These are phyloP conservation scores for Poecilia wingei DNA, from an alignment of 2,797 vertebrate species.

Conservation along the genomic window DNA sequence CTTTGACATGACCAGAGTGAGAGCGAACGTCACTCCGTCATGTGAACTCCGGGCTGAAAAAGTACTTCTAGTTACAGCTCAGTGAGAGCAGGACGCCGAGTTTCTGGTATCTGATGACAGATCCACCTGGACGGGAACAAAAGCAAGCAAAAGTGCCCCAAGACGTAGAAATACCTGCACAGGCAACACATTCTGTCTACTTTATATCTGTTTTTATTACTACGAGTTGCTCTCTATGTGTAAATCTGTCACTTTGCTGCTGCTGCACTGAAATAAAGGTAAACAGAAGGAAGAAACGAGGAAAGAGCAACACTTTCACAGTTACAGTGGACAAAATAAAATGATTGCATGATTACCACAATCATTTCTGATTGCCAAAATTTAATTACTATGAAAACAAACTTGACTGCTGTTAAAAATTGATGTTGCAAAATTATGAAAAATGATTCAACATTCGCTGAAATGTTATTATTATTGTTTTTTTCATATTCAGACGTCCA, in stretches of 20 bases:
- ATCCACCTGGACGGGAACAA: conserved; percentile 51
- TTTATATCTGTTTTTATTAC: background rate
- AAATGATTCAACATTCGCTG: background rate
- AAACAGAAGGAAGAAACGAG: background rate
- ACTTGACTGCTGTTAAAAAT: background rate
- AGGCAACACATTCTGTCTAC: background rate
- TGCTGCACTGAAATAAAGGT: background rate
- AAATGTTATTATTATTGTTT: background rate
- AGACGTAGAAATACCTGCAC: conserved; percentile 23
- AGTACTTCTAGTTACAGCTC: conserved; percentile 42
- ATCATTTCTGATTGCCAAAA: background rate
- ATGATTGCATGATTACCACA: background rate
- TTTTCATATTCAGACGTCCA: background rate
- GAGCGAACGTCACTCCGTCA: conserved; percentile 32
- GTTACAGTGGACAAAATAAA: background rate
- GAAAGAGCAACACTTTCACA: background rate
- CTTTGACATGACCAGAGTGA: conserved; percentile 31
- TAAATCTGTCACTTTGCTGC: background rate
- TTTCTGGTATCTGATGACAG: conserved; percentile 64
- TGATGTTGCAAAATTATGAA: background rate
- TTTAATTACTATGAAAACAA: background rate
- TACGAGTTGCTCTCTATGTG: background rate
- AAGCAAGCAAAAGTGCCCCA: conserved; percentile 25
- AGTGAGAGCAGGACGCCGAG: conserved; percentile 60
- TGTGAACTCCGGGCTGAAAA: conserved; percentile 45